phyloP scores from a whole-genome alignment of 2,797 vertebrate species.

The Pyrrhura leucotis region DNA sequence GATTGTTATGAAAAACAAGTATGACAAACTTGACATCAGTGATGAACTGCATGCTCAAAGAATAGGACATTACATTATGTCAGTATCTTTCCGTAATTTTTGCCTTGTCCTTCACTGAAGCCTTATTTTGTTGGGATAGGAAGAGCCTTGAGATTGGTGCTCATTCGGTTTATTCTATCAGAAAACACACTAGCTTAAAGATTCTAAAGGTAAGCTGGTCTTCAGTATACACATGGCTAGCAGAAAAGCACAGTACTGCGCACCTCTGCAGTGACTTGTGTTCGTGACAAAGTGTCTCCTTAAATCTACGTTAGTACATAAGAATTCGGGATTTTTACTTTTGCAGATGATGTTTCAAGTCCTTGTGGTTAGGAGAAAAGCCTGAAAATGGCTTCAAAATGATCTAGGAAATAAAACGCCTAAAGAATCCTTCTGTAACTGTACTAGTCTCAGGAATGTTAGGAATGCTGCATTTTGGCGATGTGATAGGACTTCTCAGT shows the following conservation, averaged over 20 bases:
- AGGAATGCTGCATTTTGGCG: not conserved
- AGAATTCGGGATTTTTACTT: not conserved
- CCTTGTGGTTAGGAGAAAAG: not conserved
- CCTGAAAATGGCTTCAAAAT: not conserved
- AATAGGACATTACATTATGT: not conserved
- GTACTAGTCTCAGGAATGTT: not conserved
- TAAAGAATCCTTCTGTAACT: not conserved
- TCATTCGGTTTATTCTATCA: not conserved
- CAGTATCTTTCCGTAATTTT: not conserved
- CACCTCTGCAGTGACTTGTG: not conserved
- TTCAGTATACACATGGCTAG: not conserved
- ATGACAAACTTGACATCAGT: not conserved
- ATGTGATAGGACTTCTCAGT: not conserved
- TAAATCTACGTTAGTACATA: not conserved
- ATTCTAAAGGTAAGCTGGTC: not conserved
- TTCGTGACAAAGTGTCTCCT: not conserved
- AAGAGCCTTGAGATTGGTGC: not conserved
- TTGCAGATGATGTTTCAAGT: not conserved
- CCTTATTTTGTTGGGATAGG: not conserved
- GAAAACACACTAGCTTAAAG: not conserved
- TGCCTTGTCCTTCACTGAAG: not conserved
- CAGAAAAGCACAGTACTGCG: not conserved
- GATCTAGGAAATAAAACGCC: not conserved
- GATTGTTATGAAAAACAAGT: slow-evolving; percentile 29
- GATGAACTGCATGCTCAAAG: slow-evolving; percentile 3